Percentiles rank a stretch among this genome's conserved stretches.
Evolutionary conservation across 2,888 invertebrate genomes (phyloP).

Genomic region (Leptinotarsa peninsularis): DNA sequence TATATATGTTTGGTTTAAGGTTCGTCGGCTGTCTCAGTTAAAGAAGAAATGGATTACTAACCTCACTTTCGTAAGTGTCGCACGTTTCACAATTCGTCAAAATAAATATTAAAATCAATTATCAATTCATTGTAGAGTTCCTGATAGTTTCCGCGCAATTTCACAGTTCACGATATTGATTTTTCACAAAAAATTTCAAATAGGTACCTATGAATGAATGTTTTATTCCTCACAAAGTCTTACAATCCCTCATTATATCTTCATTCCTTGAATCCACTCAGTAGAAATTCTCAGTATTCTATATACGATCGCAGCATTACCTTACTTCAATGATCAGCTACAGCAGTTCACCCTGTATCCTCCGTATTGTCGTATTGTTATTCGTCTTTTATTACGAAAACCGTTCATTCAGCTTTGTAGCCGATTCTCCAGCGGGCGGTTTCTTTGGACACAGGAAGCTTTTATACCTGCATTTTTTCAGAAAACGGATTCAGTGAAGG

Average conservation of each 20-base stretch:
- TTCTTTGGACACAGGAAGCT: slow-evolving; percentile 39
- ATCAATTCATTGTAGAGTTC: too few relatives aligned
- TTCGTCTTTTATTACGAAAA: slow-evolving; percentile 13
- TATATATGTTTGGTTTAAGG: too few relatives aligned
- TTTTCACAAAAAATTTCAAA: too few relatives aligned
- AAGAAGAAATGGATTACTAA: too few relatives aligned
- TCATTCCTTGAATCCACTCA: not conserved
- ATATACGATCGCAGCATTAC: not conserved
- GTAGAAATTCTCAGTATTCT: not conserved
- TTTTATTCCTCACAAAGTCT: too few relatives aligned
- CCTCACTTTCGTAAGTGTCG: too few relatives aligned
- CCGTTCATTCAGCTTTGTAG: slow-evolving; percentile 21
- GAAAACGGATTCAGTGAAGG: slow-evolving; percentile 21
- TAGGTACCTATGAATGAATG: too few relatives aligned
- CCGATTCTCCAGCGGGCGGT: slow-evolving; percentile 30
- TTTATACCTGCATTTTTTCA: slow-evolving; percentile 40
- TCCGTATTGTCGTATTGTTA: not conserved
- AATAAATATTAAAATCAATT: too few relatives aligned
- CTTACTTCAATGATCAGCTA: not conserved
- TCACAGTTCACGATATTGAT: too few relatives aligned
- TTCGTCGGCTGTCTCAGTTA: too few relatives aligned
- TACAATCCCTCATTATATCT: not conserved
- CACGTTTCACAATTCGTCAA: too few relatives aligned
- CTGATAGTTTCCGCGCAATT: too few relatives aligned
- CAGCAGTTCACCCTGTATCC: slow-evolving; percentile 19